Evolutionary conservation across 2,888 invertebrate genomes (phyloP), one percentile per base, ranked within the genome.

Genomic region (Augiades crinisus): DNA sequence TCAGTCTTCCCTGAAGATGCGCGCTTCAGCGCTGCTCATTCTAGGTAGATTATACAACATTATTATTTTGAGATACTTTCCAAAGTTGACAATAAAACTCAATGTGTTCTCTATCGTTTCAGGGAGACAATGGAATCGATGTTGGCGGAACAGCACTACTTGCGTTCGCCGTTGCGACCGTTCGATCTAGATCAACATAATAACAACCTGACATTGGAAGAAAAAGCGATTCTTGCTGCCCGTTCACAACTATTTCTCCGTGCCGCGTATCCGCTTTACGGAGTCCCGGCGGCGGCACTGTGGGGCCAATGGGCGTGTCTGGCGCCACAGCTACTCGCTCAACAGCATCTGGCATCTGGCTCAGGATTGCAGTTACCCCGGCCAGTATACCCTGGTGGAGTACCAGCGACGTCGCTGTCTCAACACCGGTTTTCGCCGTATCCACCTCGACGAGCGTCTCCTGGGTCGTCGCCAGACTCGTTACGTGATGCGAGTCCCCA

Each of bases 101-200:
- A 45, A 6, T 33, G 4, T 8, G 7, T 5, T 21, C 21, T 46
- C 30, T 37, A 22, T 52, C 34, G 58, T 89, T 86, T 63, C 93
- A 96, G 96, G 84, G 96, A 96, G 87, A 96, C 96, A 53, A 96
- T 96, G 96, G 96, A 96, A 81, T 94, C 94, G 47, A 95, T 96
- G 94, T 79, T 96, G 67, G 95, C 94, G 34, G 96, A 96, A 72
- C 96, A 96, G 81, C 95, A 96, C 65, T 93, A 95, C 65, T 90
- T 96, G 59, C 93, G 96, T 40, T 93, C 95, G 44, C 94, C 94
- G 2, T 85, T 95, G 63, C 92, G 95, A 44, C 94, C 95, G 27
- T 94, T 95, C 67, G 93, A 92, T 63, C 84, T 94, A 69, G 95
- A 95, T 60, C 92, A 92, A 54, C 92, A 94, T 67, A 93, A 93